These are phyloP conservation scores for Silurus glanis DNA, from an alignment of 2,113 vertebrate genomes.

Conservation along the genomic window DNA sequence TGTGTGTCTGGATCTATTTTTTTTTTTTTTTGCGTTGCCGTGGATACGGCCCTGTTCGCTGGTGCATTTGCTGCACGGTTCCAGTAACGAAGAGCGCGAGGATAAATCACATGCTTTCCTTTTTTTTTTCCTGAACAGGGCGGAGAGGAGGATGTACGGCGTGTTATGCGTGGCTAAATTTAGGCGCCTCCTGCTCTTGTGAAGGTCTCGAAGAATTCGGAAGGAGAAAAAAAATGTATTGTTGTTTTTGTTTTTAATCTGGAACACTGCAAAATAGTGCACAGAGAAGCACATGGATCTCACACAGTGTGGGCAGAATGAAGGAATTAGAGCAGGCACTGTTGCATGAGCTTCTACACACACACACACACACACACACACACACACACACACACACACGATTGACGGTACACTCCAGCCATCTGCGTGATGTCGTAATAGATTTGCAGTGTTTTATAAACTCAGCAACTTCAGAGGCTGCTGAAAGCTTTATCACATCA, in stretches of 20 bases:
- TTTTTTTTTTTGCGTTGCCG: slow-evolving; percentile 72
- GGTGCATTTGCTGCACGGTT: slow-evolving; percentile 62
- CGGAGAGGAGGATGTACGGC: slow-evolving; percentile 47
- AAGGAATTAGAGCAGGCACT: slow-evolving; percentile 37
- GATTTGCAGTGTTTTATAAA: slow-evolving; percentile 16
- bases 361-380: slow-evolving; percentile 37
- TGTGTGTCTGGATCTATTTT: slow-evolving; percentile 64
- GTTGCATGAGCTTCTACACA: slow-evolving; percentile 28
- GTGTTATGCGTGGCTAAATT: slow-evolving; percentile 60
- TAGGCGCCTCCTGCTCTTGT: slow-evolving; percentile 52
- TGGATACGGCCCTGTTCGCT: slow-evolving; percentile 73
- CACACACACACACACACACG: slow-evolving; percentile 33
- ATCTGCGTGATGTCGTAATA: slow-evolving; percentile 6
- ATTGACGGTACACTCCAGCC: slow-evolving; percentile 23
- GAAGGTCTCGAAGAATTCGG: slow-evolving; percentile 43
- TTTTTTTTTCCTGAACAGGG: not conserved
- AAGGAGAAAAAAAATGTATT: not conserved
- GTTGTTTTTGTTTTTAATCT: slow-evolving; percentile 49
- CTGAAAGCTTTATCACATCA: slow-evolving; percentile 7
- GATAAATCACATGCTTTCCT: slow-evolving; percentile 49
- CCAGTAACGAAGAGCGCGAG: slow-evolving; percentile 54
- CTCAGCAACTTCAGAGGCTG: slow-evolving; percentile 7
- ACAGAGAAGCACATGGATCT: slow-evolving; percentile 44
- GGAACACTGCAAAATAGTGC: slow-evolving; percentile 34
- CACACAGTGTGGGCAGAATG: slow-evolving; percentile 42